Percentiles rank a stretch among this genome's conserved stretches.
Evolutionary conservation across 2,113 vertebrate genomes (phyloP).

Genomic region (Podarcis muralis): DNA sequence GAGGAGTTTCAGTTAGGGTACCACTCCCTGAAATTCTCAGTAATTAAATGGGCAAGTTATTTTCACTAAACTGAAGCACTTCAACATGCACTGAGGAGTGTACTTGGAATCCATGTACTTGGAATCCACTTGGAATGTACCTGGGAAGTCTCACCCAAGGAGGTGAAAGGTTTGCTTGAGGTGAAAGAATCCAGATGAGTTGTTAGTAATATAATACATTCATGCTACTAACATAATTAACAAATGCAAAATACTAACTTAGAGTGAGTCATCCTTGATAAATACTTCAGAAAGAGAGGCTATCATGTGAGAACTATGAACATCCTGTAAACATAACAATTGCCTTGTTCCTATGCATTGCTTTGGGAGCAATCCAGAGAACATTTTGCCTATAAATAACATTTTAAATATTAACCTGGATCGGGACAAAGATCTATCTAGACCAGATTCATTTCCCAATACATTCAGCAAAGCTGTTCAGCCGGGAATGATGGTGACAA

Average conservation of each 20-base stretch:
- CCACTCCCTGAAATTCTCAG: background rate
- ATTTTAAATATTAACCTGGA: too few species aligned
- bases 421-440: background rate
- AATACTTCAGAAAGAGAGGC: background rate
- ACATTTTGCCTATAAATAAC: background rate
- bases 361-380: background rate
- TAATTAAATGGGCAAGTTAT: background rate
- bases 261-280: background rate
- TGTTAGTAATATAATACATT: background rate
- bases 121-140: background rate
- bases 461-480: background rate
- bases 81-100: background rate
- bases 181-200: background rate
- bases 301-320: background rate
- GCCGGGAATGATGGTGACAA: too few species aligned
- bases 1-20: background rate
- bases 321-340: background rate
- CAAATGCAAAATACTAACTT: background rate
- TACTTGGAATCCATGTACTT: background rate
- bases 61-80: background rate
- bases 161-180: background rate
- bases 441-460: background rate
- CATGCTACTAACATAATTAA: background rate
- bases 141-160: background rate
- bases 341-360: background rate